Percentiles rank a stretch among this genome's conserved stretches.
These are phyloP conservation scores for Ceratina australensis DNA, from an alignment of 1,140 invertebrate genomes.

Conservation along the genomic window DNA sequence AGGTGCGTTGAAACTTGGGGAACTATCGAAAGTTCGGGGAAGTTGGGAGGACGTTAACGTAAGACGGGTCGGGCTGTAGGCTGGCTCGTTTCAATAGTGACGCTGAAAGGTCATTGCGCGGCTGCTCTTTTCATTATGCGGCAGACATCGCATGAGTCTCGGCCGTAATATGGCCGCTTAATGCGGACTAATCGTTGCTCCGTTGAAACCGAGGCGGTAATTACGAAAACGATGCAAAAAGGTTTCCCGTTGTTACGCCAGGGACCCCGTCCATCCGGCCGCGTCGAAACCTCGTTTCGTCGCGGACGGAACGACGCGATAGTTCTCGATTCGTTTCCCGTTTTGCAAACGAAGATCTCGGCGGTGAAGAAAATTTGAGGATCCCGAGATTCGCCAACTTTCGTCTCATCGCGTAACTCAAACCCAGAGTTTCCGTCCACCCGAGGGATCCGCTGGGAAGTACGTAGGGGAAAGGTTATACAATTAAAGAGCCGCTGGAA, in stretches of 20 bases:
- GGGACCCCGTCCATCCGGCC: slow-evolving; percentile 50
- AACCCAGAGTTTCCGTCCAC: not conserved
- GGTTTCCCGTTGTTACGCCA: slow-evolving; percentile 57
- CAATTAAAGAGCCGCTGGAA: slow-evolving; percentile 8
- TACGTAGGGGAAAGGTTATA: not conserved
- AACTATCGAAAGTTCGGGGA: not conserved
- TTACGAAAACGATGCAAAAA: slow-evolving; percentile 64
- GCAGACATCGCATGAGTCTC: slow-evolving; percentile 61
- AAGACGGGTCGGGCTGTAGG: not conserved
- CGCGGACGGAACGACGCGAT: too few species aligned
- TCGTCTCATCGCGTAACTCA: slow-evolving; percentile 36
- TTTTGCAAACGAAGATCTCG: slow-evolving; percentile 25
- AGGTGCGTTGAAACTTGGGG: not conserved
- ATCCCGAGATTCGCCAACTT: not conserved
- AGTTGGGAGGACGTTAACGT: not conserved
- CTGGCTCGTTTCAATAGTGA: not conserved
- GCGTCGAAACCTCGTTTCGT: not conserved
- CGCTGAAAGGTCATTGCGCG: slow-evolving; percentile 51
- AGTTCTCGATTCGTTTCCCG: not conserved
- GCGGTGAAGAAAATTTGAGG: not conserved
- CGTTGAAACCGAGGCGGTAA: slow-evolving; percentile 59
- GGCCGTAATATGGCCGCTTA: slow-evolving; percentile 63
- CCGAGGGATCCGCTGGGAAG: not conserved
- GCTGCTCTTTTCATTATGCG: slow-evolving; percentile 56
- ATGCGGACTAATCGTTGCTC: slow-evolving; percentile 63